Base-by-base conservation (phyloP, 2,113 vertebrate species). In the Colius striatus region DNA sequence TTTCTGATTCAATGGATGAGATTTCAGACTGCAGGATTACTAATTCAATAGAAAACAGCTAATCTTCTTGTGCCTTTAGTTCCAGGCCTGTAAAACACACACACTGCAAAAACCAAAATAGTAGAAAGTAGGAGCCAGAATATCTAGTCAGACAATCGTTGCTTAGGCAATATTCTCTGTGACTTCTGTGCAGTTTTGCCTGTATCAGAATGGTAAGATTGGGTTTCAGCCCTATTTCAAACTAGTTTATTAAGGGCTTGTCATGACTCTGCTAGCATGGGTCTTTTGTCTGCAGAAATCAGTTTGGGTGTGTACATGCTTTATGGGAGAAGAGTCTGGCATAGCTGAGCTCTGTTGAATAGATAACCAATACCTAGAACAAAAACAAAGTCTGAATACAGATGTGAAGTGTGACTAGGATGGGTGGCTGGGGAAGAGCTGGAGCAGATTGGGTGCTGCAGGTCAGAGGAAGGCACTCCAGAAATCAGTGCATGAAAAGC, bases 271-370 rank as follows among this genome's bases (percentile, higher is more conserved):
- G 34, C 16, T 60, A 63, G 34, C 38, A 18, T 11, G 23, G 43
- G 34, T 58, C n/a, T 91, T 90, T 77, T 22, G 36, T 54, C 36
- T 81, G 32, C 71, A 63, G 76, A 82, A 90, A 65, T 18, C 11
- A 21, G 26, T 36, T 43, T 57, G 41, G 27, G 9, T 55, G 11
- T 2, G 11, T 32, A 55, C 0, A 1, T 48, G 68, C 38, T 6
- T 30, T 9, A 2, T 1, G 3, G 55, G 51, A 81, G 38, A 71
- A 70, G 32, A 18, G 29, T 51, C 32, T 60, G 72, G 38, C 13
- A 53, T 22, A 32, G 48, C 32, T 88, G 47, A 58, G 26, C 32
- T 70, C 9, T 57, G 13, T n/a, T 48, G 25, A 89, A 8, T 25
- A 61, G 48, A 16, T 60, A 32, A 10, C 53, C 25, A 21, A 27